These are phyloP conservation scores for Mythimna ferrago DNA, from an alignment of 2,888 invertebrate genomes.

Conservation along the genomic window DNA sequence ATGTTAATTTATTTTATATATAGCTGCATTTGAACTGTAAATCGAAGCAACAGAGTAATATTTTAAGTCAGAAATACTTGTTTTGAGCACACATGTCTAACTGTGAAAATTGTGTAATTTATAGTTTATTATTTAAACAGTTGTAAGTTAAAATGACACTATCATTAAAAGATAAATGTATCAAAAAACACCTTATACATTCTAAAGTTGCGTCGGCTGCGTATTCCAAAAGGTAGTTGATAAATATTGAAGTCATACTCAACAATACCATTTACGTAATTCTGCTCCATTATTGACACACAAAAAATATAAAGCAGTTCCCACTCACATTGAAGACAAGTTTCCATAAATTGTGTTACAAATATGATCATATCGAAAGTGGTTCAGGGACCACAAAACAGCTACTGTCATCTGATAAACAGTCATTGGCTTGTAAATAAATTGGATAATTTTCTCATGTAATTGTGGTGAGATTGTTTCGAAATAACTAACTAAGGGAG, in stretches of 20 bases:
- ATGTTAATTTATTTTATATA: too few relatives aligned
- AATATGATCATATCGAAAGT: slow-evolving; percentile 57
- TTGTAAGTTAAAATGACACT: neutral
- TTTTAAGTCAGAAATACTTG: neutral
- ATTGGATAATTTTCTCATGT: slow-evolving; percentile 22
- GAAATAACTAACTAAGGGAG: neutral
- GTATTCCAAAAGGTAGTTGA: slow-evolving; percentile 33
- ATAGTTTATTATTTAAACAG: neutral
- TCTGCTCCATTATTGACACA: slow-evolving; percentile 61
- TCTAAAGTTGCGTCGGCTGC: neutral
- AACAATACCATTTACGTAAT: slow-evolving; percentile 59
- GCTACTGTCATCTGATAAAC: slow-evolving; percentile 41
- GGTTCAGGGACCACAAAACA: slow-evolving; percentile 51
- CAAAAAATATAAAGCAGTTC: slow-evolving; percentile 62
- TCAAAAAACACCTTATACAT: slow-evolving; percentile 16
- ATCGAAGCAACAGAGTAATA: neutral
- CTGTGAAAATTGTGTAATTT: neutral
- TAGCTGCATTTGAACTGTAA: neutral
- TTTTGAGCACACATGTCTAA: neutral
- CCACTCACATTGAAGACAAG: slow-evolving; percentile 60
- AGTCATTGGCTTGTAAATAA: slow-evolving; percentile 22
- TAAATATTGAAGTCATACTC: slow-evolving; percentile 50
- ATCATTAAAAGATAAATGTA: neutral
- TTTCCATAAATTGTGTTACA: slow-evolving; percentile 63
- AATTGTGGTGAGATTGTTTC: slow-evolving; percentile 6